phyloP scores from a whole-genome alignment of 2,888 invertebrate species.

The Conus canariensis region DNA sequence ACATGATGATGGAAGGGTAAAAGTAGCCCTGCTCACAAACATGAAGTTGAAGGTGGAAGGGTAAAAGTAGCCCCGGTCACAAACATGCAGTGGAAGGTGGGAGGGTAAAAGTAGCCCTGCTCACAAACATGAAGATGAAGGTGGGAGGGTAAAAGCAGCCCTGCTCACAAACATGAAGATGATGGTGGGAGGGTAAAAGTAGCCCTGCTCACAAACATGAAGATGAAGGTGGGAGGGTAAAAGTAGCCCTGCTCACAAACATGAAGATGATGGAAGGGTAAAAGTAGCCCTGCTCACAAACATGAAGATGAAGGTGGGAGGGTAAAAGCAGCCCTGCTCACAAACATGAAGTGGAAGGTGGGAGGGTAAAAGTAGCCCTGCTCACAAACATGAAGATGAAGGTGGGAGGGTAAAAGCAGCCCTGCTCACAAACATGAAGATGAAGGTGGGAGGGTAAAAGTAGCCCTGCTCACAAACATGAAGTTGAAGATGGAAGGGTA shows the following conservation, averaged over 20 bases:
- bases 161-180: slow-evolving; percentile 59
- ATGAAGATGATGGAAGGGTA: slow-evolving; percentile 76
- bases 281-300: slow-evolving; percentile 79
- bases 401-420: slow-evolving; percentile 80
- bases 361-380: slow-evolving; percentile 81
- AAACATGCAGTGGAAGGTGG: slow-evolving; percentile 62
- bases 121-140: not conserved
- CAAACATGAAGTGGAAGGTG: slow-evolving; percentile 68
- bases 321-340: slow-evolving; percentile 80
- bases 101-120: slow-evolving; percentile 81
- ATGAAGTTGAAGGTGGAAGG: slow-evolving; percentile 78
- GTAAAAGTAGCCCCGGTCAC: slow-evolving; percentile 80
- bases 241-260: slow-evolving; percentile 79
- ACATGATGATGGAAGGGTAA: too few species aligned
- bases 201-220: slow-evolving; percentile 76
- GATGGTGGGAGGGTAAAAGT: slow-evolving; percentile 80
- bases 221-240: slow-evolving; percentile 77
- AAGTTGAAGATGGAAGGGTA: slow-evolving; percentile 77
- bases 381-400: not conserved
- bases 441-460: slow-evolving; percentile 78
- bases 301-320: slow-evolving; percentile 69
- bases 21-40: too few species aligned
- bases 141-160: slow-evolving; percentile 81
- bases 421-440: slow-evolving; percentile 67
- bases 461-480: slow-evolving; percentile 77